phyloP scores from a whole-genome alignment of 2,888 invertebrate species.

The Ectemnius cavifrons region DNA sequence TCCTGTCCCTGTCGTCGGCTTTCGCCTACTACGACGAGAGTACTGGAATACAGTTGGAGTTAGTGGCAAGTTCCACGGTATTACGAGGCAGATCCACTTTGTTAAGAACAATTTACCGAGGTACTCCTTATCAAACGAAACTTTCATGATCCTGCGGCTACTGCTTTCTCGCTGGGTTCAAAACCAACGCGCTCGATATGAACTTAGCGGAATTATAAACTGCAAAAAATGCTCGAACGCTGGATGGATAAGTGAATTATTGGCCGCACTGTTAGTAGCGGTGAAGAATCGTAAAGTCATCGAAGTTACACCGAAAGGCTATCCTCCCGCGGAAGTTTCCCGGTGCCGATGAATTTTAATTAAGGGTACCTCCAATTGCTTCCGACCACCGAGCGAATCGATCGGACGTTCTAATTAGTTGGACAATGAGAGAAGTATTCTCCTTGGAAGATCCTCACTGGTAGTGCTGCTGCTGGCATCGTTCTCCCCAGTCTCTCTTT shows the following conservation, averaged over 20 bases:
- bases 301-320: conserved; percentile 29
- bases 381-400: conserved; percentile 53
- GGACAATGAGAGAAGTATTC: conserved; percentile 46
- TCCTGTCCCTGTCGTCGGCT: conserved; percentile 19
- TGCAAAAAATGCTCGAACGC: background rate
- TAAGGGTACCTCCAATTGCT: conserved; percentile 55
- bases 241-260: conserved; percentile 17
- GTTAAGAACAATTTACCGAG: background rate
- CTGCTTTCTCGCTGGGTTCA: background rate
- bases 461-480: conserved; percentile 1
- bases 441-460: conserved; percentile 11
- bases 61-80: background rate
- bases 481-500: background rate
- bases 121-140: background rate
- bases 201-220: conserved; percentile 6
- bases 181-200: background rate
- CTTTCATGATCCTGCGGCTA: background rate
- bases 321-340: conserved; percentile 11
- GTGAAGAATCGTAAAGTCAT: conserved; percentile 37
- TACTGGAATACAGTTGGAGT: background rate
- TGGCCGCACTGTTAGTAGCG: conserved; percentile 11
- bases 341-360: conserved; percentile 66
- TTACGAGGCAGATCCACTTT: background rate
- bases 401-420: conserved; percentile 62
- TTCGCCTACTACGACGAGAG: background rate